phyloP scores from a whole-genome alignment of 2,113 vertebrate genomes.

The Chunga burmeisteri region DNA sequence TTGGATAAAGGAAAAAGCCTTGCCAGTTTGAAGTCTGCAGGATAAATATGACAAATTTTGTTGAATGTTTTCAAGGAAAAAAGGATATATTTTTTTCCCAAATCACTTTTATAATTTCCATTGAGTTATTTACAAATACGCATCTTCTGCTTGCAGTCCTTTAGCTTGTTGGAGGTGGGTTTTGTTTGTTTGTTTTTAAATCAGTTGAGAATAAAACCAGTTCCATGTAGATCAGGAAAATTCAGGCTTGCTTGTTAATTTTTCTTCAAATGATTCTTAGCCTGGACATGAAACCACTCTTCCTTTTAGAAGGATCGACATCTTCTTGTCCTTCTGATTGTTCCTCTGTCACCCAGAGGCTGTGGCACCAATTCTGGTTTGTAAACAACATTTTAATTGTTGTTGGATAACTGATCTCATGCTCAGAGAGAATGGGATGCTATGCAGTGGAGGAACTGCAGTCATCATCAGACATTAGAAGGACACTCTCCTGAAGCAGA shows the following conservation, averaged over 20 bases:
- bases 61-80: not conserved
- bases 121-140: not conserved
- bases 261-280: not conserved
- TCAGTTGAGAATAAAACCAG: not conserved
- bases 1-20: not conserved
- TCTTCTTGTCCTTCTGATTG: not conserved
- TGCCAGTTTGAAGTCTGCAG: not conserved
- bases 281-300: not conserved
- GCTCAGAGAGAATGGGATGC: not conserved
- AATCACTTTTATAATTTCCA: not conserved
- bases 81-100: not conserved
- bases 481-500: not conserved
- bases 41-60: not conserved
- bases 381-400: not conserved
- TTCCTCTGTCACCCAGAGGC: not conserved
- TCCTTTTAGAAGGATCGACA: not conserved
- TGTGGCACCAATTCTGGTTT: not conserved
- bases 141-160: not conserved
- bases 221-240: not conserved
- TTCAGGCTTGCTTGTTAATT: not conserved
- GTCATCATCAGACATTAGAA: not conserved
- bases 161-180: not conserved
- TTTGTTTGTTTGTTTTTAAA: not conserved
- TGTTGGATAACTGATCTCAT: not conserved
- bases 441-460: not conserved